These are phyloP conservation scores for Drosophila nr. perissopoda DNA, from an alignment of 2,888 invertebrate species.

Conservation along the genomic window DNA sequence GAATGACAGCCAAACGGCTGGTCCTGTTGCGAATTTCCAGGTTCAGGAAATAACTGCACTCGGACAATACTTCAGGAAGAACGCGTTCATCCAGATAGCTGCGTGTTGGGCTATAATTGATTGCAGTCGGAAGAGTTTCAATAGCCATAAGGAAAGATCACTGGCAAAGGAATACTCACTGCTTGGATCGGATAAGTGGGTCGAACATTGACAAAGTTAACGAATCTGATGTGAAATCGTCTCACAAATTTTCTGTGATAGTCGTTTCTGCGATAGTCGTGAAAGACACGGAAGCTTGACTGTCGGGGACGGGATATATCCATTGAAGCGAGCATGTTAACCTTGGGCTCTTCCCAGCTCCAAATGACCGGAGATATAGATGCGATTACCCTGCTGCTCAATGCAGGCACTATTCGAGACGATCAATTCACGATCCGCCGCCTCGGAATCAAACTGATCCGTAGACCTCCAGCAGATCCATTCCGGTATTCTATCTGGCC, in stretches of 20 bases:
- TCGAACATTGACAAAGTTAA: conserved; percentile 32
- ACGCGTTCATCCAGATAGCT: conserved; percentile 50
- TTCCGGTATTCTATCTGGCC: background rate
- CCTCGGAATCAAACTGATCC: conserved; percentile 46
- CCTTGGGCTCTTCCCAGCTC: conserved; percentile 23
- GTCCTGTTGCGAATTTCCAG: conserved; percentile 28
- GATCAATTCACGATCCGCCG: conserved; percentile 41
- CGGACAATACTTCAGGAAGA: conserved; percentile 56
- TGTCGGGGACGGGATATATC: conserved; percentile 37
- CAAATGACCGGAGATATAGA: conserved; percentile 62
- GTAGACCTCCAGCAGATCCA: conserved; percentile 13
- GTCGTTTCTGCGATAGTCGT: conserved; percentile 47
- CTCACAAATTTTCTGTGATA: conserved; percentile 58
- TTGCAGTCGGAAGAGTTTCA: too few species aligned
- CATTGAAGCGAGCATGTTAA: conserved; percentile 34
- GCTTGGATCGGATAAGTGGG: conserved; percentile 54
- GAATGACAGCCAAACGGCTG: conserved; percentile 31
- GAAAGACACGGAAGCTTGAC: conserved; percentile 50
- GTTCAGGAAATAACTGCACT: conserved; percentile 45
- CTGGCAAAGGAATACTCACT: conserved; percentile 31
- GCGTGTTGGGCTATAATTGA: conserved; percentile 51
- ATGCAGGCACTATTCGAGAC: conserved; percentile 36
- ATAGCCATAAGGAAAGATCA: background rate
- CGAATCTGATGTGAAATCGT: conserved; percentile 36
- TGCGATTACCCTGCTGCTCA: conserved; percentile 58